Percentiles rank a stretch among this genome's conserved stretches.
Evolutionary conservation across 2,113 vertebrate species (phyloP).

Genomic region (Actinemys pallida): DNA sequence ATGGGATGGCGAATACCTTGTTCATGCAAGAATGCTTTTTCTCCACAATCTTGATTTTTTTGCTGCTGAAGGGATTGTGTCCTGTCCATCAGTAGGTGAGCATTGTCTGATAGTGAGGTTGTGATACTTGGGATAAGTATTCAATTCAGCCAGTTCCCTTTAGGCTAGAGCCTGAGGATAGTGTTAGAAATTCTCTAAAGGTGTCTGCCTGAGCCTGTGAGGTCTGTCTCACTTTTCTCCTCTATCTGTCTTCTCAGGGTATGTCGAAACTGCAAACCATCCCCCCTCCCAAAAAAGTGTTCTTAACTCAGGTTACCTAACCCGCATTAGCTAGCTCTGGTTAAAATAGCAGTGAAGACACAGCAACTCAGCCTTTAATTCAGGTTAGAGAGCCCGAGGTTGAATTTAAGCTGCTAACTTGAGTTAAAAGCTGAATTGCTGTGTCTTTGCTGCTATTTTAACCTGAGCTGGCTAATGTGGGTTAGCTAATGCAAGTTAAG

Average conservation of each 20-base stretch:
- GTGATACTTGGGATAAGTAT: not conserved
- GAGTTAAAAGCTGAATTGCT: not conserved
- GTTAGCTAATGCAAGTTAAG: not conserved
- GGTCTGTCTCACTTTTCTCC: not conserved
- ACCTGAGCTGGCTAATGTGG: not conserved
- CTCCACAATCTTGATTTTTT: not conserved
- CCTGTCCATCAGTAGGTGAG: not conserved
- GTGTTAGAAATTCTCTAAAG: not conserved
- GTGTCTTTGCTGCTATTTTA: not conserved
- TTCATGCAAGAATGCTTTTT: not conserved
- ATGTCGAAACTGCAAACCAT: too few species aligned
- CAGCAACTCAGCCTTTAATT: not conserved
- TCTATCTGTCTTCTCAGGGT: rapidly evolving
- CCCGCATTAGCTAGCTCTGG: not conserved
- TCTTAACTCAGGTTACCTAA: not conserved
- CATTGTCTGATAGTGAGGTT: not conserved
- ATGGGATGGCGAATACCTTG: not conserved
- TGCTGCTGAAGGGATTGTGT: not conserved
- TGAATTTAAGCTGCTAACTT: not conserved
- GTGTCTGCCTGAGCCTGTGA: not conserved
- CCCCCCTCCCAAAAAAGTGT: not conserved
- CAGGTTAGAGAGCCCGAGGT: not conserved
- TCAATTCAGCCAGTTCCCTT: not conserved
- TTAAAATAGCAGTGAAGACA: not conserved
- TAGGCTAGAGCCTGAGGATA: not conserved